Evolutionary conservation across 2,888 invertebrate species (phyloP), one percentile per base, ranked within the genome.

Genomic region (Dryocosmus kuriphilus): DNA sequence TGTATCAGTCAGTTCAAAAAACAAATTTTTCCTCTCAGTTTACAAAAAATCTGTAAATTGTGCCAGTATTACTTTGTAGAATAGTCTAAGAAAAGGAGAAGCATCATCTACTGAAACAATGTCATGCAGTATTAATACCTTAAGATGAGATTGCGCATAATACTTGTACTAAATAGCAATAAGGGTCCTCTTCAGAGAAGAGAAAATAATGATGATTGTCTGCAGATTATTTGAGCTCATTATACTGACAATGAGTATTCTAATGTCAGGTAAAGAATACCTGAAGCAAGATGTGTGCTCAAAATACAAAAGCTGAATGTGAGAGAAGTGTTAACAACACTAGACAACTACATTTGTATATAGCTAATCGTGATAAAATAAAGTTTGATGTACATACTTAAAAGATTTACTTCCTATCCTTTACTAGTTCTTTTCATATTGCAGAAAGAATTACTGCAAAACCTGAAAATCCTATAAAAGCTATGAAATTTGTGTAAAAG

Each of bases 331-430:
- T 85, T 85, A 84, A 84, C 80, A 77, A 81, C 80, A 85, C 83
- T 82, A 82, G 82, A 80, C 78, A 86, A 88, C 86, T 88, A 89
- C 89, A 89, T 90, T 90, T 91, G 91, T 91, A 91, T 90, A 91
- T 86, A 90, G 86, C 85, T 88, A 87, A 86, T 90, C 89, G 89
- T 90, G 89, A 90, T 88, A 84, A 88, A 90, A 91, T 89, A 90
- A 89, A 90, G 88, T 89, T 90, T 88, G 89, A 90, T 91, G 91
- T 91, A 90, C 89, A 90, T 90, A 91, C 90, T 89, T 87, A 88
- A 87, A 83, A 82, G 32, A 41, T 22, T 41, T 7, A 16, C 14
- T 35, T 60, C 46, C 24, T 41, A 41, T 4, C 46, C 46, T 38
- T n/a, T 35, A 38, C n/a, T 55, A 2, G 0, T 55, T 22, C n/a